These are phyloP conservation scores for Drosophila azteca DNA, from an alignment of 1,140 invertebrate genomes.

Conservation along the genomic window DNA sequence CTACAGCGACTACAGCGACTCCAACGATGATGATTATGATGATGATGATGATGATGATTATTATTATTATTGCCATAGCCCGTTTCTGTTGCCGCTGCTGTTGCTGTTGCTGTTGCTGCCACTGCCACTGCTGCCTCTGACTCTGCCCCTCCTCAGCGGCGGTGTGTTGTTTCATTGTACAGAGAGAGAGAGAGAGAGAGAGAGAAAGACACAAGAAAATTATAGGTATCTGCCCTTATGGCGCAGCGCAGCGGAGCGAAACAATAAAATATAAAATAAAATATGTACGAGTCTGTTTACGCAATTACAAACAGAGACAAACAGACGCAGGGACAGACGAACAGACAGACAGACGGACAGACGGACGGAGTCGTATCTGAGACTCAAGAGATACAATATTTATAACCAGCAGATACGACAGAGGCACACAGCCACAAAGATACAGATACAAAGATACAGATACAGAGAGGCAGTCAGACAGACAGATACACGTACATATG, in stretches of 20 bases:
- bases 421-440: conserved; percentile 36
- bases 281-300: conserved; percentile 80
- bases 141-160: conserved; percentile 21
- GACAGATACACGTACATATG: conserved; percentile 4
- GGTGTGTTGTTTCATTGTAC: conserved; percentile 71
- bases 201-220: conserved; percentile 79
- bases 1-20: conserved; percentile 19
- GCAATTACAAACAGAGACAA: conserved; percentile 76
- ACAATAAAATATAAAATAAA: conserved; percentile 83
- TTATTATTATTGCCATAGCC: conserved; percentile 51
- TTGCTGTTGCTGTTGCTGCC: conserved; percentile 29
- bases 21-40: conserved; percentile 4
- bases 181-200: conserved; percentile 1
- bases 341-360: neutral
- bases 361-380: conserved; percentile 13
- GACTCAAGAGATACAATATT: conserved; percentile 66
- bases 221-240: conserved; percentile 83
- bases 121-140: conserved; percentile 12
- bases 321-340: conserved; percentile 11
- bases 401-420: conserved; percentile 60
- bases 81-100: conserved; percentile 44
- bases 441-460: conserved; percentile 24
- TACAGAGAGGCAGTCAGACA: neutral
- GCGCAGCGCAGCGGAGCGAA: conserved; percentile 81
- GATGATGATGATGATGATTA: conserved; percentile 47